phyloP scores from a whole-genome alignment of 35 echinoderm and acorn worm genomes.

The Ophiothrix spiculata region DNA sequence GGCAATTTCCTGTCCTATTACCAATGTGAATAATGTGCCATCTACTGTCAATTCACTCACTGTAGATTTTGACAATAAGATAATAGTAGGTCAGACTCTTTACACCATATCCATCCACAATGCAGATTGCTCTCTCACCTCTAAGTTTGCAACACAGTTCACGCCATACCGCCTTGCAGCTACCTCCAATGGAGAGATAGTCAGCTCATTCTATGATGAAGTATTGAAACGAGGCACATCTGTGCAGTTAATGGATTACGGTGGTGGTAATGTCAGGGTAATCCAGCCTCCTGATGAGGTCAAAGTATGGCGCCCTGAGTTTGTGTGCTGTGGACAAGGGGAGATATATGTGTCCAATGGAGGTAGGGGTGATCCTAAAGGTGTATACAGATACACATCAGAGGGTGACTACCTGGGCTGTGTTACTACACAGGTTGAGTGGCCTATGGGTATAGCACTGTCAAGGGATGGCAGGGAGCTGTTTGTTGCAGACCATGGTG shows the following conservation, averaged over 20 bases:
- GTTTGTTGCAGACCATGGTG: not conserved
- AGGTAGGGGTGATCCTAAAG: not conserved
- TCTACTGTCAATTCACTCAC: not conserved
- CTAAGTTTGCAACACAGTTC: not conserved
- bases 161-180: not conserved
- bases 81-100: not conserved
- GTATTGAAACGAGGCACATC: not conserved
- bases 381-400: not conserved
- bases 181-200: not conserved
- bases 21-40: not conserved
- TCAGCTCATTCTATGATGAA: not conserved
- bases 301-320: not conserved
- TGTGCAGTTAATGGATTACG: not conserved
- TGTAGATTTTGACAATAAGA: not conserved
- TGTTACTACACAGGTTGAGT: not conserved
- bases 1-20: not conserved
- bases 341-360: not conserved
- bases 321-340: not conserved
- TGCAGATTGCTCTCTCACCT: not conserved
- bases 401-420: not conserved
- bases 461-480: not conserved
- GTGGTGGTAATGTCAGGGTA: not conserved
- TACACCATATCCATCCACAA: slow-evolving; percentile 5
- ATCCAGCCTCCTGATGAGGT: not conserved
- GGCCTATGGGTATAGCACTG: not conserved